phyloP scores from a whole-genome alignment of 2,113 vertebrate genomes.

The Ivindomyrus marchei region DNA sequence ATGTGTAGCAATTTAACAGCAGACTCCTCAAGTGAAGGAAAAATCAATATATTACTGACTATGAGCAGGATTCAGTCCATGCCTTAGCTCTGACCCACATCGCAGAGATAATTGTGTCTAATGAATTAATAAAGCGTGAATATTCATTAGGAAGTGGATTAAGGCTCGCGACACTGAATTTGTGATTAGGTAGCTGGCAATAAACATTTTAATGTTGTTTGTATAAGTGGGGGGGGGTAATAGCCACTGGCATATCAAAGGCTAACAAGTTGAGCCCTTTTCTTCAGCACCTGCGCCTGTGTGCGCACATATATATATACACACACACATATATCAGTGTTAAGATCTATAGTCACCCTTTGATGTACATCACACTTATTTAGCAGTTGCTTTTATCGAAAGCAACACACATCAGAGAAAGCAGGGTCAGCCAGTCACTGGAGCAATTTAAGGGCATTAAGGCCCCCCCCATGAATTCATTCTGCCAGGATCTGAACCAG shows the following conservation, averaged over 20 bases:
- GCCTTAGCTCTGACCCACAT: neutral
- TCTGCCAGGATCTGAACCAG: neutral
- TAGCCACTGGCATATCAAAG: neutral
- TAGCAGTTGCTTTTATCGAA: neutral
- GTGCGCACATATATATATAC: neutral
- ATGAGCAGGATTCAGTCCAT: neutral
- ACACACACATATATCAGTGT: neutral
- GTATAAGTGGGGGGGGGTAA: neutral
- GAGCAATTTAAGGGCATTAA: neutral
- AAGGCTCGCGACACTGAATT: neutral
- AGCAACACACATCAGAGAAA: neutral
- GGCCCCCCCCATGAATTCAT: too few species aligned
- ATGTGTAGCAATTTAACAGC: neutral
- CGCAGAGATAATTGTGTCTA: neutral
- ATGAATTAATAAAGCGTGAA: slow-evolving; percentile 2
- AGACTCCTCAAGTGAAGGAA: neutral
- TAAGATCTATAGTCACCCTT: neutral
- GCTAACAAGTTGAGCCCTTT: neutral
- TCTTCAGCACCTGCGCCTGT: neutral
- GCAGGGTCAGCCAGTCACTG: neutral
- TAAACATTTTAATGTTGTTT: slow-evolving; percentile 8
- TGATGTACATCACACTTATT: neutral
- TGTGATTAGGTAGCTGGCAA: neutral
- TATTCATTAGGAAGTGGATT: slow-evolving; percentile 3
- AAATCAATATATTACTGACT: neutral